Conservation (phyloP, 2,888 invertebrate species). For the Lissonota sp. region DNA sequence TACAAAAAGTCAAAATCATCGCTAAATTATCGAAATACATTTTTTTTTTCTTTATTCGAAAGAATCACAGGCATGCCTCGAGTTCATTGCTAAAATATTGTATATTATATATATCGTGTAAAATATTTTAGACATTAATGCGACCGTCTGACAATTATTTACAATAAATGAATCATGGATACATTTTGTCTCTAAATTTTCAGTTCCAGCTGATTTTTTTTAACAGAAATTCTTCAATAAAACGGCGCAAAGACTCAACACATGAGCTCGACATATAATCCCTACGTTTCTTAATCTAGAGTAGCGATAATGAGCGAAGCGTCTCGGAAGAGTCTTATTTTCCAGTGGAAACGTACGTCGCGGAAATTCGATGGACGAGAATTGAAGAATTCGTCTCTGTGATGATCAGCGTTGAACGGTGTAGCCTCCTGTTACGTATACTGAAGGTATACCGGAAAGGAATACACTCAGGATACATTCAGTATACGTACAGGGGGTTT, state of each 20-base stretch:
- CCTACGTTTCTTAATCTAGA: background rate
- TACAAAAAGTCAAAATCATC: background rate
- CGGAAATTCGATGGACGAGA: background rate
- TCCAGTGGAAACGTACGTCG: background rate
- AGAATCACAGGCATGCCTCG: slow-evolving; percentile 47
- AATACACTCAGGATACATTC: slow-evolving; percentile 99
- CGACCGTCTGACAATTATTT: slow-evolving; percentile 13
- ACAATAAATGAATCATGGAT: slow-evolving; percentile 8
- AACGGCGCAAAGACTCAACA: background rate
- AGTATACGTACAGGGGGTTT: slow-evolving; percentile 99
- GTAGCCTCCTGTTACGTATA: slow-evolving; percentile 99
- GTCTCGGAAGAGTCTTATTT: background rate
- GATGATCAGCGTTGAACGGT: slow-evolving; percentile 87
- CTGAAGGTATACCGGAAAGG: slow-evolving; percentile 99
- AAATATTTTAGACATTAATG: slow-evolving; percentile 33
- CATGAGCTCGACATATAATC: background rate
- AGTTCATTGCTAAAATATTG: slow-evolving; percentile 7
- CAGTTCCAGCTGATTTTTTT: background rate
- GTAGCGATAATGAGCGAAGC: background rate
- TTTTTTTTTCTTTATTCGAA: slow-evolving; percentile 44
- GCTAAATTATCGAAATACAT: slow-evolving; percentile 18
- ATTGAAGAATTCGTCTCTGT: background rate
- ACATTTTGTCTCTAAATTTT: background rate
- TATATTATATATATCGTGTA: slow-evolving; percentile 9
- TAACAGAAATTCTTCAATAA: slow-evolving; percentile 2